Evolutionary conservation across 1,140 invertebrate genomes (phyloP), one percentile per base, ranked within the genome.

Genomic region (Solen grandis): DNA sequence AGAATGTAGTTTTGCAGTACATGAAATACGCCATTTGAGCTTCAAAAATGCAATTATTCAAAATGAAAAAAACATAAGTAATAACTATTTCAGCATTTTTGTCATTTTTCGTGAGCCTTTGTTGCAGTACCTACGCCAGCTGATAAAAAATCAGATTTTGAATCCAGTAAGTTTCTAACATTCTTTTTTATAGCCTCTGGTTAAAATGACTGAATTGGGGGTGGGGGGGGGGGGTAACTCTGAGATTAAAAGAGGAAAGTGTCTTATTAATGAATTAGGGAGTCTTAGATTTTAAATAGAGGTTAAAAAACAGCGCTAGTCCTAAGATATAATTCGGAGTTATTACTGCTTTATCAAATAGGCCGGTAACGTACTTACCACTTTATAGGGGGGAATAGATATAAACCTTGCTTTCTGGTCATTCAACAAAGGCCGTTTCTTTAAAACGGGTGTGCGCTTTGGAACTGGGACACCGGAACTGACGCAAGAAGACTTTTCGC

Each of bases 401-500:
- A 29, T 54, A 50, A n/a, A 14, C 16, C 10, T 75, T 31, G 52
- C 14, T 55, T 16, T 62, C 62, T 74, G 10, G 33, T 29, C 16
- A 59, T 5, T 22, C n/a, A 35, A 27, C 22, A 41, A 41, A 14
- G 57, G 57, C 33, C 72, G 36, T 27, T 10, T 75, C 19, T 75
- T 63, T 46, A 63, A 63, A 5, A 75, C 72, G 19, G 72, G 72
- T 14, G 57, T 75, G 31, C 72, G 52, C 55, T 75, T 75, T 14
- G 72, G 55, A 3, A 74, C 25, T 5, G 55, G 70, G 3, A 41
- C 38, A 0, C 52, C 57, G 25, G 54, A 62, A 27, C 35, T 62
- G 22, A 62, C 31, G 57, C 70, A 62, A 1, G 72, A 14, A 2
- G n/a, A n/a, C 38, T 62, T 75, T 19, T 50, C 57, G 54, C 29